phyloP scores from a whole-genome alignment of 53 echinoderm and acorn worm genomes.

The Mesocentrotus franciscanus region DNA sequence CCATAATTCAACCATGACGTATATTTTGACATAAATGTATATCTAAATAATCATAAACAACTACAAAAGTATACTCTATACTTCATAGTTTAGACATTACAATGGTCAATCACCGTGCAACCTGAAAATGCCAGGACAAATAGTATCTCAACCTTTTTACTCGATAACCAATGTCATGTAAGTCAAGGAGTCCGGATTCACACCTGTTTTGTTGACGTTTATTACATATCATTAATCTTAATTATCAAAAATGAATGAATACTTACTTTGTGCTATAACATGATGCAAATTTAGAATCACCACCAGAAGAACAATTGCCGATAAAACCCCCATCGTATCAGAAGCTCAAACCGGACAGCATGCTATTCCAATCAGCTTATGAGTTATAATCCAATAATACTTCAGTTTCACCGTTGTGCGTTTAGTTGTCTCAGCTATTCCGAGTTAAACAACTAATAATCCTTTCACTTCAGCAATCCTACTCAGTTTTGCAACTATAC shows the following conservation, averaged over 20 bases:
- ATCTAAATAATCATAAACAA: too few species aligned
- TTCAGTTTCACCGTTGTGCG: neutral
- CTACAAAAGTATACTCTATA: too few species aligned
- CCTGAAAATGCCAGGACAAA: neutral
- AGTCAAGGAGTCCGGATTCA: neutral
- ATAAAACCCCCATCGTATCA: slow-evolving; percentile 1
- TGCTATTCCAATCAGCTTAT: neutral
- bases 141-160: neutral
- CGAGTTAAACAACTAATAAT: neutral
- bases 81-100: too few species aligned
- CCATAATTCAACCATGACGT: too few species aligned
- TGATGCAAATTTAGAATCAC: neutral
- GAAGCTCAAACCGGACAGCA: neutral
- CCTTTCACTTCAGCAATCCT: neutral
- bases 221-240: neutral
- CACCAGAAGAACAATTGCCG: neutral
- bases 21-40: too few species aligned
- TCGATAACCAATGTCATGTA: neutral
- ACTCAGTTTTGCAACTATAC: neutral
- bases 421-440: neutral
- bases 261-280: slow-evolving; percentile 21
- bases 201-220: neutral
- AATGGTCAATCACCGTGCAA: too few species aligned
- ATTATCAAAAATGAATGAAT: neutral
- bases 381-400: slow-evolving; percentile 31